Evolutionary conservation across 2,113 vertebrate species (phyloP).

Genomic region (Rhinopomastus cyanomelas): DNA sequence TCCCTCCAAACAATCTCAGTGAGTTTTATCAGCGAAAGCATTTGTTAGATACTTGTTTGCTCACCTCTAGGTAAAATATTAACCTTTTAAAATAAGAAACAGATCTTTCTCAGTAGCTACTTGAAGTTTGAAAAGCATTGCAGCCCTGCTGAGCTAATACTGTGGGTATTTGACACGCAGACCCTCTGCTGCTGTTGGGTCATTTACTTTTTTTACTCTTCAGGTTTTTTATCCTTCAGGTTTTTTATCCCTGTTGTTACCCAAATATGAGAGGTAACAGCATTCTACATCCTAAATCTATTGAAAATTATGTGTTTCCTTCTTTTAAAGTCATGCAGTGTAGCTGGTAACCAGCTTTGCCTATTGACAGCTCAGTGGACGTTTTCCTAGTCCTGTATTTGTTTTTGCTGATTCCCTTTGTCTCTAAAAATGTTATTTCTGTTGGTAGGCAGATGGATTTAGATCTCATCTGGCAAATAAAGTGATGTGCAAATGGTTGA

Average conservation of each 20-base stretch:
- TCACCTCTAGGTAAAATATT: slow-evolving; percentile 11
- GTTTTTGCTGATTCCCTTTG: background rate
- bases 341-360: background rate
- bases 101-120: background rate
- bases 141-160: background rate
- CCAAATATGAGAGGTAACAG: background rate
- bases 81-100: slow-evolving; percentile 12
- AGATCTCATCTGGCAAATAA: background rate
- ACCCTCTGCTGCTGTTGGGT: background rate
- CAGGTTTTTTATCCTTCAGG: fast-evolving
- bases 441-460: background rate
- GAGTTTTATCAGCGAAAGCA: background rate
- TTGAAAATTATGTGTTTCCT: background rate
- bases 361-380: background rate
- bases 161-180: fast-evolving
- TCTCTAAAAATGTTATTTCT: slow-evolving; percentile 4
- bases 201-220: background rate
- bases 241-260: background rate
- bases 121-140: background rate
- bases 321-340: background rate
- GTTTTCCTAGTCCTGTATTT: background rate
- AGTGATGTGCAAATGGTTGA: slow-evolving; percentile 45
- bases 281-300: background rate
- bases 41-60: slow-evolving; percentile 27
- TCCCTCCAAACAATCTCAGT: background rate